Evolutionary conservation across 2,113 vertebrate genomes (phyloP).

Genomic region (Heterochromis multidens): DNA sequence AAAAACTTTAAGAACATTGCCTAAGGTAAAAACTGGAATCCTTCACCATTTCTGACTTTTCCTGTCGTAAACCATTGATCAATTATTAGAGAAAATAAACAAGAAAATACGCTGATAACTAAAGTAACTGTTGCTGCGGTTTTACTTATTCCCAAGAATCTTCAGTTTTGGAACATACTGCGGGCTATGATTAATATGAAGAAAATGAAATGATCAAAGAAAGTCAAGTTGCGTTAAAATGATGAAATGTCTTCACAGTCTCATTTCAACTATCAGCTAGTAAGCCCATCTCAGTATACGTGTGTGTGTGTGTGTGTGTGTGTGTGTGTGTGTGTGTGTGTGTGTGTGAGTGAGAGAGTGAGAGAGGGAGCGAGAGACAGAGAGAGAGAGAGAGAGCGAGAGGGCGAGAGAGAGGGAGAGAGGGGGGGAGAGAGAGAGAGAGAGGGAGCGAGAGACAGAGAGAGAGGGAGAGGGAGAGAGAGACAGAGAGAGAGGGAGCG

Average conservation of each 20-base stretch:
- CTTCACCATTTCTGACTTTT: neutral
- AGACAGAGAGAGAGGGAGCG: slow-evolving; percentile 41
- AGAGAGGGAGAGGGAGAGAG: neutral
- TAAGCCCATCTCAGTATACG: neutral
- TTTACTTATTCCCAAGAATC: neutral
- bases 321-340: neutral
- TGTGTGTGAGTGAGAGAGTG: neutral
- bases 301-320: neutral
- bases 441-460: neutral
- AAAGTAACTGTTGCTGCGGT: neutral
- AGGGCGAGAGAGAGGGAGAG: too few relatives aligned
- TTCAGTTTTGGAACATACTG: neutral
- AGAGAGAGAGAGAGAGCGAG: neutral
- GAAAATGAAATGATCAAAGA: neutral
- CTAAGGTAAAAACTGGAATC: neutral
- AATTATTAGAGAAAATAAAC: neutral
- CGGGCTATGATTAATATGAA: neutral
- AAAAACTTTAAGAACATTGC: neutral
- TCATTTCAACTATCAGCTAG: neutral
- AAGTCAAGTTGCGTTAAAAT: neutral
- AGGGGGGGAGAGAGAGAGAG: slow-evolving; percentile 23
- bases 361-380: neutral
- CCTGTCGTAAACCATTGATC: neutral
- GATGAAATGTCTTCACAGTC: slow-evolving; percentile 14
- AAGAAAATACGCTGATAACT: neutral